Evolutionary conservation across 2,888 invertebrate genomes (phyloP).

Genomic region (Onthophagus sagittarius): DNA sequence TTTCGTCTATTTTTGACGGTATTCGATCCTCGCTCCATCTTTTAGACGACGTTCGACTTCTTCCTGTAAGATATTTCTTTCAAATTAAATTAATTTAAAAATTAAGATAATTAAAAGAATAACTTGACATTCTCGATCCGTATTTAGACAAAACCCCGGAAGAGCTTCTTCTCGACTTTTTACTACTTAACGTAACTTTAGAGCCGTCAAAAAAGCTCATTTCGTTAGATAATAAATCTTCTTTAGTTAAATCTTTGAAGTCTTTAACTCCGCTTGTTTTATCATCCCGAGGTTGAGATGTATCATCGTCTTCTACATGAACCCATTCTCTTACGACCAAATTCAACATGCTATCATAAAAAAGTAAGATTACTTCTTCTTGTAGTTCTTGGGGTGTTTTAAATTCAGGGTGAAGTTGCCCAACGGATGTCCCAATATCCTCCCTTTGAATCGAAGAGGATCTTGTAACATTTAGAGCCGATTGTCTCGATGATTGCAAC

Average conservation of each 20-base stretch:
- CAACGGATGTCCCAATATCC: neutral
- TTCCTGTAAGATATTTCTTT: neutral
- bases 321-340: conserved; percentile 29
- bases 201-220: conserved; percentile 24
- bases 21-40: neutral
- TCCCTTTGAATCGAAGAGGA: neutral
- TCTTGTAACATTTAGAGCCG: neutral
- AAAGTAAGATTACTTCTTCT: conserved; percentile 32
- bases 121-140: neutral
- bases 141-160: neutral
- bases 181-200: conserved; percentile 21
- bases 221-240: conserved; percentile 23
- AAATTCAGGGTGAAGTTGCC: neutral
- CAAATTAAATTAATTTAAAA: neutral
- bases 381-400: conserved; percentile 15
- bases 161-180: conserved; percentile 12
- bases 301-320: conserved; percentile 1
- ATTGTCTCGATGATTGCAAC: neutral
- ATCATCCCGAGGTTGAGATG: neutral
- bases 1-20: neutral
- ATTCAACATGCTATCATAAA: conserved; percentile 33
- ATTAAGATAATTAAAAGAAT: neutral
- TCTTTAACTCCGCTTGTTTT: conserved; percentile 19
- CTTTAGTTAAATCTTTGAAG: conserved; percentile 25
- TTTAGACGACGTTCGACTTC: neutral